Evolutionary conservation across 2,888 invertebrate genomes (phyloP), one percentile per base, ranked within the genome.

Genomic region (Yponomeuta evonymella): DNA sequence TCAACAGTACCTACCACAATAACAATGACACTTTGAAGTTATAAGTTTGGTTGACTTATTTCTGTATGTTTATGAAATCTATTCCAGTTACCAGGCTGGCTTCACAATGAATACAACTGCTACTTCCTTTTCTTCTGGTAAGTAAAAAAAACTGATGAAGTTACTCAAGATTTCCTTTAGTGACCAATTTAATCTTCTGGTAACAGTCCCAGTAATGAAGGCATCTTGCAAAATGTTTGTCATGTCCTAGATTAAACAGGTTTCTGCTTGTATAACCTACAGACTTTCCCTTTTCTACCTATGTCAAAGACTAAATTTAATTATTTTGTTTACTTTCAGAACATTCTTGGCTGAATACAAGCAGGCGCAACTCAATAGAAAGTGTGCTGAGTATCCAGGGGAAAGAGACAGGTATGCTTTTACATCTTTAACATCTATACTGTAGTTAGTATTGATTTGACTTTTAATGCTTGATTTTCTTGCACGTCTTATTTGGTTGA

Each of bases 321-420:
- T n/a, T 33, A 33, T 33, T 62, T 12, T 65, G 9, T 65, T 65
- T 43, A 30, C 43, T 75, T 75, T 30, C 75, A 75, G 75, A 73
- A 71, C 71, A 70, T 72, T 70, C 71, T 15, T 73, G 71, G 73
- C 62, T 72, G 2, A 70, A 70, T 9, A 67, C 71, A 30, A 89
- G 86, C 75, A 79, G 90, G 72, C 83, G 90, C 70, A 82, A 84
- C 77, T 91, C 91, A 33, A 86, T 84, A 11, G 95, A 95, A 77
- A 94, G 94, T 48, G 86, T 94, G 9, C 89, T 92, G 77, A 95
- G 95, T 78, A 83, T 94, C 29, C 95, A 95, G 79, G 94, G 89
- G 62, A 93, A 92, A 77, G 95, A 95, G 83, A 95, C 95, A 79
- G 95, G 95, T 95, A 92, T 83, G 84, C 73, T 9, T 70, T 30